Evolutionary conservation across 2,113 vertebrate genomes (phyloP), one percentile per base, ranked within the genome.

Genomic region (Rhea americana): DNA sequence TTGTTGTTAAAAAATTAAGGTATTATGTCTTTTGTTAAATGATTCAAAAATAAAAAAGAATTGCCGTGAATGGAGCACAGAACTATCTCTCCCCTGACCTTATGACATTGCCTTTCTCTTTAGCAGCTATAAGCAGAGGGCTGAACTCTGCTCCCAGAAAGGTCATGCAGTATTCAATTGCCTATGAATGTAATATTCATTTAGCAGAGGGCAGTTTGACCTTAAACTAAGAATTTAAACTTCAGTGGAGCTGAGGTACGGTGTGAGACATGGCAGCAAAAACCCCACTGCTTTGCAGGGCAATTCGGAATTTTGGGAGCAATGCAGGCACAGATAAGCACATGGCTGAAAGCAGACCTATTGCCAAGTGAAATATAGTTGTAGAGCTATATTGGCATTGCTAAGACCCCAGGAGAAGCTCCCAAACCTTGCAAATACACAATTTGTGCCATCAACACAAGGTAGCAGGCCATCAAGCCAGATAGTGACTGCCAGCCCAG

Each of bases 61-160:
- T 0, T 6, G 30, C 45, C 4, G 1, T 9, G 7, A 7, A 22
- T 41, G 39, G 72, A 15, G 53, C 67, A 58, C 26, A 45, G 61
- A 28, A 10, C 26, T 59, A 28, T 70, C 14, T 22, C 59, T 82
- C 26, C 48, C 4, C 9, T 59, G 65, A 56, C 4, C 25, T 67
- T 4, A 3, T 35, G 50, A 51, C 0, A 0, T 58, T 32, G 3
- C 13, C 11, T 75, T 26, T 59, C 24, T 22, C 19, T 66, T n/a
- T 59, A 81, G 50, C 7, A 58, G 6, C 5, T 70, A 8, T 51
- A 71, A 25, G 65, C 55, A 75, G 67, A 65, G 4, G 8, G 7
- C 12, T 61, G 65, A 16, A 74, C 37, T 12, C 50, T 56, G 65
- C 61, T 80, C 3, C 0, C 13, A 81, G 73, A 63, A 61, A 83